phyloP scores from a whole-genome alignment of 2,797 vertebrate species.

The Pangasius larnaudii region DNA sequence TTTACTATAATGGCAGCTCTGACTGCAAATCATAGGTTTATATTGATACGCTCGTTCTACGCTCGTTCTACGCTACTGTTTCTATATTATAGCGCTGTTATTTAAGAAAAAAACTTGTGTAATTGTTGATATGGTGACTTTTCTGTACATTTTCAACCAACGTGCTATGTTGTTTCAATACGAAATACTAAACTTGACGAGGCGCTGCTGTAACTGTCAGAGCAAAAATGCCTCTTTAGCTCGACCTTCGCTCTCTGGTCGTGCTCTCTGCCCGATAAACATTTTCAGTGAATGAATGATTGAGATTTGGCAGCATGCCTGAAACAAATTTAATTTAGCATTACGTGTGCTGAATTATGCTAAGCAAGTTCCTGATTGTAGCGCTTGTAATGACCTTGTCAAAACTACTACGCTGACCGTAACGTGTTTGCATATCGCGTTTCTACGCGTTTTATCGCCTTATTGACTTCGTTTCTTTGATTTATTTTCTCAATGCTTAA shows the following conservation, averaged over 20 bases:
- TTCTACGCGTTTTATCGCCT: not conserved
- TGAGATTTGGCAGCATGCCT: conserved; percentile 37
- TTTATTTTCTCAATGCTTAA: not conserved
- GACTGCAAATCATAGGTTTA: not conserved
- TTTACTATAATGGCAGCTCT: not conserved
- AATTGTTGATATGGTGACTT: not conserved
- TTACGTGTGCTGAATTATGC: conserved; percentile 31
- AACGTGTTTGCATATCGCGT: not conserved
- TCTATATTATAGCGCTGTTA: not conserved
- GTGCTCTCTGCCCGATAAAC: not conserved
- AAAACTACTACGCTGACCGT: not conserved
- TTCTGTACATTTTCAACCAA: not conserved
- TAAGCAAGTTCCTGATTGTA: conserved; percentile 6
- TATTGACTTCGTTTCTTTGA: not conserved
- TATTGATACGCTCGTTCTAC: not conserved
- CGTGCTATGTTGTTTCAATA: not conserved
- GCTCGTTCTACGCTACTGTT: not conserved
- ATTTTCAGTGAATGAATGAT: conserved; percentile 5
- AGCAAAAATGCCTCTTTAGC: not conserved
- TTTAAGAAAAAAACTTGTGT: not conserved
- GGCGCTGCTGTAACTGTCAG: not conserved
- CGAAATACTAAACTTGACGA: not conserved
- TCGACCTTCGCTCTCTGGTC: conserved; percentile 14
- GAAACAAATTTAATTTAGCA: conserved; percentile 38
- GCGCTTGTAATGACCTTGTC: conserved; percentile 25